Evolutionary conservation across 2,888 invertebrate genomes (phyloP).

Genomic region (Exocentrus adspersus): DNA sequence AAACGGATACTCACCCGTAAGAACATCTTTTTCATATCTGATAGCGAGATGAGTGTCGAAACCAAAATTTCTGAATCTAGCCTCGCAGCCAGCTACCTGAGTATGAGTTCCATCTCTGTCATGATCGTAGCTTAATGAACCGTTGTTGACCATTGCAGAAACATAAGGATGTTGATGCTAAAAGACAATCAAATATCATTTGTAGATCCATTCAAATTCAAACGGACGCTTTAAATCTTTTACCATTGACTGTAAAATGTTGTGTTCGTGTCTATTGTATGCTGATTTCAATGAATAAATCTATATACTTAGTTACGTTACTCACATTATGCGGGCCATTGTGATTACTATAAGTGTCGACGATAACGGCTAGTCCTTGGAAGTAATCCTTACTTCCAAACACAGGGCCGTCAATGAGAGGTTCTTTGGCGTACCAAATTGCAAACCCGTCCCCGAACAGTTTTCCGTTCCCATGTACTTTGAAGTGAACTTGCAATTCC

Average conservation of each 20-base stretch:
- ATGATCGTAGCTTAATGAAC: constrained; percentile 94
- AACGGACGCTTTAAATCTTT: too few species aligned
- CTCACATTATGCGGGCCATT: constrained; percentile 98
- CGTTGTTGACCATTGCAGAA: constrained; percentile 98
- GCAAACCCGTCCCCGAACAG: constrained; percentile 97
- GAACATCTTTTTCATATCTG: constrained; percentile 88
- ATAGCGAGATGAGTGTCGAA: constrained; percentile 92
- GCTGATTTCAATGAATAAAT: too few species aligned
- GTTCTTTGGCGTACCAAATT: constrained; percentile 90
- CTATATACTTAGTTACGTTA: too few species aligned
- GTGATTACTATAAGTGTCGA: constrained; percentile 99
- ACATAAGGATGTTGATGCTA: constrained; percentile 99
- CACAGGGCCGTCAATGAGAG: constrained; percentile 85
- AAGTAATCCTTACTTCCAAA: constrained; percentile 96
- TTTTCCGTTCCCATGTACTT: constrained; percentile 94
- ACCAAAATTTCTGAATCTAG: constrained; percentile 90
- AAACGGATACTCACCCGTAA: constrained; percentile 73
- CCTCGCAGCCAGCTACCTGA: constrained; percentile 96
- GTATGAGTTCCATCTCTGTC: constrained; percentile 99
- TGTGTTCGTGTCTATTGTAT: too few species aligned
- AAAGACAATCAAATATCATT: constrained; percentile 35
- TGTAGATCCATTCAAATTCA: too few species aligned
- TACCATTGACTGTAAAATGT: too few species aligned
- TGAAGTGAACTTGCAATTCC: constrained; percentile 97
- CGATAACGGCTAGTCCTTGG: constrained; percentile 87